A percentile compares a stretch with the other conserved stretches of the same genome.
Evolutionary conservation across 64 coral and sea anemone species (phyloP).

Genomic region (Montipora capricornis): DNA sequence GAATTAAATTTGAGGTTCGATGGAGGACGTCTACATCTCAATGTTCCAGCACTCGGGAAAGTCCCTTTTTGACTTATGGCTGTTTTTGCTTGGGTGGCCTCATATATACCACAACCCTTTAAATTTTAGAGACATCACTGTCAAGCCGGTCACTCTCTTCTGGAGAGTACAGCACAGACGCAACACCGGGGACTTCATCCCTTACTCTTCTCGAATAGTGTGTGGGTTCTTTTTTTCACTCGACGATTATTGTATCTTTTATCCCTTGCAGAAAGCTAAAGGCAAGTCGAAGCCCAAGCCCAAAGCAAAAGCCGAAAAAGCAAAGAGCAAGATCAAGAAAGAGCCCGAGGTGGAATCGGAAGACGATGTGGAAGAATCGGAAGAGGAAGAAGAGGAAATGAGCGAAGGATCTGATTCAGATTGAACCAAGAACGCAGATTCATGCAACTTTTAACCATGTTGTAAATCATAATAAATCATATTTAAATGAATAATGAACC

Average conservation of each 20-base stretch:
- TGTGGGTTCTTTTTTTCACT: background rate
- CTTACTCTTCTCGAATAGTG: no score
- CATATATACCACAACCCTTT: no score
- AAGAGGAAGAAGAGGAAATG: constrained; percentile 87
- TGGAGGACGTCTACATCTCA: no score
- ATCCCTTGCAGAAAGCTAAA: constrained; percentile 55
- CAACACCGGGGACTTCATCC: no score
- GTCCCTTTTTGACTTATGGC: no score
- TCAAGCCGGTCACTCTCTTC: no score
- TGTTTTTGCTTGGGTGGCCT: no score
- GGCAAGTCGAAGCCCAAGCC: constrained; percentile 63
- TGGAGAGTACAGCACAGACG: no score
- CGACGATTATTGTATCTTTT: background rate
- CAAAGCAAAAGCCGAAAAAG: constrained; percentile 65
- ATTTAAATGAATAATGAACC: no score
- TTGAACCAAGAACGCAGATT: background rate
- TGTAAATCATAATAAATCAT: background rate
- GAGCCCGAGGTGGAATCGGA: constrained; percentile 70
- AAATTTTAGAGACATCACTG: no score
- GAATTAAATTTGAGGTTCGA: no score
- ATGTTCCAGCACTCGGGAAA: no score
- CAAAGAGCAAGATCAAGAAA: constrained; percentile 67
- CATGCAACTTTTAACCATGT: background rate
- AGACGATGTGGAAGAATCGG: constrained; percentile 64
- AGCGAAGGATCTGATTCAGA: constrained; percentile 86